Base-by-base conservation (phyloP, 2,113 vertebrate species). In the Oryzias javanicus region DNA sequence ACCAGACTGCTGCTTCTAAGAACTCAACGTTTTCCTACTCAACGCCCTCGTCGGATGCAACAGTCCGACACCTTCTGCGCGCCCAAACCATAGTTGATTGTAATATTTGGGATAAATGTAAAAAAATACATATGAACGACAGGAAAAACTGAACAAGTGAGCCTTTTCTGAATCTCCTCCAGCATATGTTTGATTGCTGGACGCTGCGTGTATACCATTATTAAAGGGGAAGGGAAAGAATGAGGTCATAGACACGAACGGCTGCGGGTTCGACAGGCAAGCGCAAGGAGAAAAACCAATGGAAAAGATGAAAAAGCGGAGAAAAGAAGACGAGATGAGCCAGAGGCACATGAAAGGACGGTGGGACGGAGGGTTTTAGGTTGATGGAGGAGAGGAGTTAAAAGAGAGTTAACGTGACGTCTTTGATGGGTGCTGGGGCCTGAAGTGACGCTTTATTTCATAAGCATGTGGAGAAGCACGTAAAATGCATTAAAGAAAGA, bases 271-370 rank as follows among this genome's bases (percentile, higher is more conserved):
- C 57, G 67, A 83, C 41, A 48, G 77, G 60, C 25, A 10, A 49
- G 60, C 60, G 44, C 57, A 46, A 60, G 55, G 74, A 71, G 72
- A 62, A 69, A 74, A 78, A 80, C 74, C 61, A 72, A 87, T 88
- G 89, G 89, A 90, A 91, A 90, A 89, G 88, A 89, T 90, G 89
- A 90, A 88, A 89, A 79, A 84, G 76, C 71, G 78, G 71, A 72
- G 83, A 82, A 82, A 80, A 86, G 86, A 86, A 76, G 72, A 84
- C 77, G 10, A 77, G 65, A 66, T 54, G 58, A 81, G 41, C 60
- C 8, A 53, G 53, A 67, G 70, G 65, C 72, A 80, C 81, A 86
- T 86, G 78, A 86, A 85, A 85, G 72, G 64, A 72, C 52, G 70
- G 70, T 24, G 65, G 69, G 74, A 82, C 64, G 10, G 74, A 74